A percentile compares a stretch with the other conserved stretches of the same genome.
These are phyloP conservation scores for Parambassis ranga DNA, from an alignment of 2,797 vertebrate species.

Conservation along the genomic window DNA sequence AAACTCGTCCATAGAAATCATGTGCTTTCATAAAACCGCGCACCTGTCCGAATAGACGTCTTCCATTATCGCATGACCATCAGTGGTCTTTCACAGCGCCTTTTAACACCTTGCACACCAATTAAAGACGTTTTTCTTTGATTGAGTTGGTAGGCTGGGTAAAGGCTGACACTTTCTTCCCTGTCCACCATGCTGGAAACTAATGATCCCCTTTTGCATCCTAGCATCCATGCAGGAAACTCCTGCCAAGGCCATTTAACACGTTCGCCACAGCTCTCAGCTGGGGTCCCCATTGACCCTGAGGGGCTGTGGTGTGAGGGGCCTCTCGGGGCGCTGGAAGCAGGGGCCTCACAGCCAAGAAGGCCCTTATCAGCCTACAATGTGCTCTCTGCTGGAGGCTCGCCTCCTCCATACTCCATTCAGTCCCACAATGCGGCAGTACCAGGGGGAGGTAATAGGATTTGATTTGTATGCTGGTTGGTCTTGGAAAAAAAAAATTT, in stretches of 20 bases:
- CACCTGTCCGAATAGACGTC: slow-evolving; percentile 66
- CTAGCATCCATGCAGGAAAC: slow-evolving; percentile 74
- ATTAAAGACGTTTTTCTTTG: slow-evolving; percentile 74
- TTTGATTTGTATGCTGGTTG: slow-evolving; percentile 82
- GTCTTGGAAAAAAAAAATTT: slow-evolving; percentile 67
- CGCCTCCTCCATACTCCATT: slow-evolving; percentile 75
- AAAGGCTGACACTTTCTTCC: slow-evolving; percentile 81
- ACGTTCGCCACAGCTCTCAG: slow-evolving; percentile 74
- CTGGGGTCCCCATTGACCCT: slow-evolving; percentile 79
- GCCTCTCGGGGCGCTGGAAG: slow-evolving; percentile 70
- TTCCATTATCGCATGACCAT: slow-evolving; percentile 42
- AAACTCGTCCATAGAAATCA: slow-evolving; percentile 13
- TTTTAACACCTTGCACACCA: slow-evolving; percentile 69
- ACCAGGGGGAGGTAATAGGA: slow-evolving; percentile 80
- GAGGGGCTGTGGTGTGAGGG: slow-evolving; percentile 74
- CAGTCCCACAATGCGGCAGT: slow-evolving; percentile 75
- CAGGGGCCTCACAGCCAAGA: slow-evolving; percentile 65
- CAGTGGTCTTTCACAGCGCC: slow-evolving; percentile 49
- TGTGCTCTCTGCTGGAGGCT: slow-evolving; percentile 80
- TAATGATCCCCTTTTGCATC: slow-evolving; percentile 79
- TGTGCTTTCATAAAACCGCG: slow-evolving; percentile 51
- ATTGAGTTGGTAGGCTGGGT: slow-evolving; percentile 80
- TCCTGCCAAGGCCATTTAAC: slow-evolving; percentile 78
- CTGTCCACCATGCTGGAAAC: slow-evolving; percentile 78
- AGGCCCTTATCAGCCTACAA: slow-evolving; percentile 78